These are phyloP conservation scores for Camponotus floridanus DNA, from an alignment of 1,140 invertebrate genomes.

Conservation along the genomic window DNA sequence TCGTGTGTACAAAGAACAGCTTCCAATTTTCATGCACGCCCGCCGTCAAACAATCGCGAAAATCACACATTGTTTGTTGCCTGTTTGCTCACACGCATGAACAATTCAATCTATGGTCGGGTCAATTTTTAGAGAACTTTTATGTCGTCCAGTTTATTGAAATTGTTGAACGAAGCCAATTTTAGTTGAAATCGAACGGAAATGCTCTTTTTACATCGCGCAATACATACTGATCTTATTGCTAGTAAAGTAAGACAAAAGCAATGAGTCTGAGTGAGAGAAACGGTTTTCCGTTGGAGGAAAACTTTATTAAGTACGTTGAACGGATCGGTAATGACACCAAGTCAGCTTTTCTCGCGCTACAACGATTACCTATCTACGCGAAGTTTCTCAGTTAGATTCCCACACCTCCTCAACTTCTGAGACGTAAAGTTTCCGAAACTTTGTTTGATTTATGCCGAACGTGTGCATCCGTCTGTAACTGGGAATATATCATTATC, in stretches of 20 bases:
- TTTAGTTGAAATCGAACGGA: slow-evolving; percentile 34
- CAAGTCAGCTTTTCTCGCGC: slow-evolving; percentile 10
- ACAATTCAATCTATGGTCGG: slow-evolving; percentile 35
- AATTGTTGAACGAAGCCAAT: slow-evolving; percentile 38
- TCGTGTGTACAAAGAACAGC: slow-evolving; percentile 37
- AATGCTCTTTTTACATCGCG: background rate
- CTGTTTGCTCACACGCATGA: slow-evolving; percentile 35
- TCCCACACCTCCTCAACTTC: background rate
- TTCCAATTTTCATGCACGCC: slow-evolving; percentile 43
- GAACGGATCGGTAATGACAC: slow-evolving; percentile 25
- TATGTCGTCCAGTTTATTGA: slow-evolving; percentile 50
- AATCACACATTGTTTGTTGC: slow-evolving; percentile 47
- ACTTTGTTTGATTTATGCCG: slow-evolving; percentile 49
- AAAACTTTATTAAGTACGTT: slow-evolving; percentile 33
- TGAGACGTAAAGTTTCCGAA: slow-evolving; percentile 20
- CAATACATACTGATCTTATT: background rate
- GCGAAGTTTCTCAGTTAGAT: slow-evolving; percentile 22
- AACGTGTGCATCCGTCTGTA: background rate
- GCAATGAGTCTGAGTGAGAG: background rate
- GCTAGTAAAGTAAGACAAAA: background rate
- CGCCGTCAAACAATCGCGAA: slow-evolving; percentile 44
- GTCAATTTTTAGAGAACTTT: slow-evolving; percentile 48
- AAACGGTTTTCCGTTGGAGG: slow-evolving; percentile 9
- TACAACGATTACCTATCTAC: slow-evolving; percentile 25
- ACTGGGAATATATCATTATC: slow-evolving; percentile 42